Evolutionary conservation across 2,888 invertebrate species (phyloP).

Genomic region (Rhorus exstirpatorius): DNA sequence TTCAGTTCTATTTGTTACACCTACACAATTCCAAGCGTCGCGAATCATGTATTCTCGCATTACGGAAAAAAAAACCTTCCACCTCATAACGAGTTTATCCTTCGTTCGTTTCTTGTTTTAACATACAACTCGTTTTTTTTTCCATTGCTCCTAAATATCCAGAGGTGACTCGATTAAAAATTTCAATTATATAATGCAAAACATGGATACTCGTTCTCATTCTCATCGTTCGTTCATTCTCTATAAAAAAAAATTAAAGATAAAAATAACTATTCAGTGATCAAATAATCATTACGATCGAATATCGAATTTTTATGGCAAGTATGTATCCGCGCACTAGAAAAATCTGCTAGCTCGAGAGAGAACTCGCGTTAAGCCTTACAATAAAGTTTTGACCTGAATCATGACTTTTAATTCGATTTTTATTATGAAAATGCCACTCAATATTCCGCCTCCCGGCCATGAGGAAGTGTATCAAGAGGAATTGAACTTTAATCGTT

Average conservation of each 20-base stretch:
- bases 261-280: no score
- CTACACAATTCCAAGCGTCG: neutral
- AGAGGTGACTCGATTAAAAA: neutral
- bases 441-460: neutral
- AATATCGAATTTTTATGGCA: no score
- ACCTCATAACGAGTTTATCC: neutral
- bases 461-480: constrained; percentile 15
- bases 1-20: constrained; percentile 4
- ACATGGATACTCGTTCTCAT: no score
- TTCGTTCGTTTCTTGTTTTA: neutral
- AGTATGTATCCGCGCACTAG: no score
- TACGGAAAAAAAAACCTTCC: neutral
- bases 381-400: no score
- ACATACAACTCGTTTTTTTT: neutral
- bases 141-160: neutral
- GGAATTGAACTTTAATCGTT: constrained; percentile 21
- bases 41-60: neutral
- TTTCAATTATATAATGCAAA: no score
- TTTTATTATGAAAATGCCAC: constrained; percentile 1
- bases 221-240: no score
- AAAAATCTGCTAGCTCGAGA: no score
- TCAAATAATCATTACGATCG: no score
- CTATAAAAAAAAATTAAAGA: no score
- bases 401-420: neutral
- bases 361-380: no score